These are phyloP conservation scores for Holotrichia oblita DNA, from an alignment of 1,140 invertebrate genomes.

Conservation along the genomic window DNA sequence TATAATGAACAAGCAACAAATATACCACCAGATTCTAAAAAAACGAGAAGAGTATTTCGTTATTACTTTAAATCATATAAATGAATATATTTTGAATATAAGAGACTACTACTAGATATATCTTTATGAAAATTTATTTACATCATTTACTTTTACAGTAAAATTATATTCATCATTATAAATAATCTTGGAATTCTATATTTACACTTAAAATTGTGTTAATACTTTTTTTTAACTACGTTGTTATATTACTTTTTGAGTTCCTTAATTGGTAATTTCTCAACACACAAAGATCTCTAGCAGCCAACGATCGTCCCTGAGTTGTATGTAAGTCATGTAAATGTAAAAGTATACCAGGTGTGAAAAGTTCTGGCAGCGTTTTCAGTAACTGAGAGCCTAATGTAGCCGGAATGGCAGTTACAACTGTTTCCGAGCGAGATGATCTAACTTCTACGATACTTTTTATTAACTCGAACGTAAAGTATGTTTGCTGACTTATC, in stretches of 20 bases:
- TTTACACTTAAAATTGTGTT: not conserved
- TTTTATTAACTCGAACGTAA: conserved; percentile 86
- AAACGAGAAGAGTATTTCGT: too few species aligned
- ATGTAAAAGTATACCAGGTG: conserved; percentile 75
- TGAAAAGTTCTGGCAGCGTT: conserved; percentile 79
- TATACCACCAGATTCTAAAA: too few species aligned
- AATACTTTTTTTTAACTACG: too few species aligned
- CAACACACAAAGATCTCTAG: conserved; percentile 82
- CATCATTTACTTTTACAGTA: too few species aligned
- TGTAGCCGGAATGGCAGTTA: conserved; percentile 82
- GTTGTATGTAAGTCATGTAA: conserved; percentile 80
- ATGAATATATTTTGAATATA: too few species aligned
- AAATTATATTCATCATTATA: too few species aligned
- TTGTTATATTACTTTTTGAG: conserved; percentile 28
- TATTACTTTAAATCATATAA: too few species aligned
- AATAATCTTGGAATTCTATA: too few species aligned
- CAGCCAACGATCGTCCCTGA: conserved; percentile 79
- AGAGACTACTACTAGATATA: too few species aligned
- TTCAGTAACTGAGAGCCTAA: conserved; percentile 82
- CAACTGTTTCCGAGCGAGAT: conserved; percentile 76
- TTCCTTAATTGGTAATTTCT: conserved; percentile 77
- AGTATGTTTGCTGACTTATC: conserved; percentile 85
- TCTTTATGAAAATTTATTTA: too few species aligned
- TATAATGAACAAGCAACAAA: too few species aligned
- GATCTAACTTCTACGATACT: conserved; percentile 80